Evolutionary conservation across 2,888 invertebrate species (phyloP).

Genomic region (Drosophila gaucha): DNA sequence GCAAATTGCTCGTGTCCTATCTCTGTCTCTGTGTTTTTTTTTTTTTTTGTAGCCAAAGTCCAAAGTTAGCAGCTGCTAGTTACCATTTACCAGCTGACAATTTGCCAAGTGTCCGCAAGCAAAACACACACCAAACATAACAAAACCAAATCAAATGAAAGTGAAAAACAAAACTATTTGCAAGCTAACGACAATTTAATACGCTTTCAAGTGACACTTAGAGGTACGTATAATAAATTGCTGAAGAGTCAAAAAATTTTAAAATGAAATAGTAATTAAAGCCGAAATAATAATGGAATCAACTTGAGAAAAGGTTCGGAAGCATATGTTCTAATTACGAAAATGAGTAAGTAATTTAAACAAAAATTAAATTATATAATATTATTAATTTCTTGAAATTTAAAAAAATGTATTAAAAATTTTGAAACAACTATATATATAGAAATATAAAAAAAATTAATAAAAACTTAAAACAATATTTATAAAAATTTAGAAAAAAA

Average conservation of each 20-base stretch:
- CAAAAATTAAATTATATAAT: background rate
- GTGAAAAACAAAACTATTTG: conserved; percentile 15
- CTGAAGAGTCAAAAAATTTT: background rate
- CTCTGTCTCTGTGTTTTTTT: background rate
- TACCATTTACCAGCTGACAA: conserved; percentile 59
- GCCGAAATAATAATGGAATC: no score
- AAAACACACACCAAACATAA: conserved; percentile 37
- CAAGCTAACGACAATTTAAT: conserved; percentile 11
- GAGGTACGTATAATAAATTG: background rate
- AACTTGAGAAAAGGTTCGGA: no score
- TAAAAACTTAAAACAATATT: no score
- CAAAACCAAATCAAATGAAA: conserved; percentile 51
- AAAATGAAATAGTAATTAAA: no score
- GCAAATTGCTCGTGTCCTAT: conserved; percentile 61
- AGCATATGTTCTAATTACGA: no score
- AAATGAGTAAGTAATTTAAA: background rate
- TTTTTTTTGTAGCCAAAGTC: conserved; percentile 6
- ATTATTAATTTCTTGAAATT: no score
- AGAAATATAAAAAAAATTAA: no score
- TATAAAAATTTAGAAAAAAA: no score
- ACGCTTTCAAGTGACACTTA: conserved; percentile 9
- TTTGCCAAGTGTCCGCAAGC: conserved; percentile 80
- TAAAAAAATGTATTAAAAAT: no score
- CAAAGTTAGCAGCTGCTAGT: conserved; percentile 23
- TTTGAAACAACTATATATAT: no score